Base-by-base conservation (phyloP, 2,888 invertebrate genomes). In the Cloeon dipterum region DNA sequence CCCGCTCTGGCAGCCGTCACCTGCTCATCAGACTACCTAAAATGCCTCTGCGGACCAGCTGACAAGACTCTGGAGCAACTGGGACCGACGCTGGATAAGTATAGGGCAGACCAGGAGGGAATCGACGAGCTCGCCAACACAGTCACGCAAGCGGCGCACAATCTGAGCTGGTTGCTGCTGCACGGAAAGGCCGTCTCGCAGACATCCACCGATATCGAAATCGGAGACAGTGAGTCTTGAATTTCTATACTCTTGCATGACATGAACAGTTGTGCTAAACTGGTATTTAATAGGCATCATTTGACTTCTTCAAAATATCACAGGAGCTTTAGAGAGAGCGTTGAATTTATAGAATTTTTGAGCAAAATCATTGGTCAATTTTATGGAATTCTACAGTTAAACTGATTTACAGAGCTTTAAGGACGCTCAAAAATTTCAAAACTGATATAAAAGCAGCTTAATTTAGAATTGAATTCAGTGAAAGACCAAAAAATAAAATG, bases 181-280 rank as follows among this genome's bases (percentile, higher is more conserved):
- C 69, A 74, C 46, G 78, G 77, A n/a, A 71, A 74, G 52, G 74
- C 77, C 2, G 75, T 77, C 7, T 72, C 77, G 3, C 78, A 79
- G 52, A 72, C 72, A 1, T 72, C 77, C 32, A 70, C 74, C 19
- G 74, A 72, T 49, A 69, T 72, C 43, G 62, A 64, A 37, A 63
- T 66, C 49, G 70, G 70, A 17, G 71, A 73, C 53, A 62, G 70
- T 70, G 57, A 61, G 65, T 59, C n/a, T n/a, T n/a, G n/a, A n/a
- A n/a, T n/a, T n/a, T n/a, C n/a, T n/a, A n/a, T n/a, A n/a, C n/a
- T n/a, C n/a, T n/a, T n/a, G n/a, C n/a, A n/a, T n/a, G n/a, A n/a
- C n/a, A n/a, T n/a, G n/a, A n/a, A n/a, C n/a, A n/a, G n/a, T n/a
- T n/a, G n/a, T n/a, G n/a, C n/a, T n/a, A n/a, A n/a, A n/a, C n/a